Base-by-base conservation (phyloP, 2,113 vertebrate species). In the Mionectes macconnelli region DNA sequence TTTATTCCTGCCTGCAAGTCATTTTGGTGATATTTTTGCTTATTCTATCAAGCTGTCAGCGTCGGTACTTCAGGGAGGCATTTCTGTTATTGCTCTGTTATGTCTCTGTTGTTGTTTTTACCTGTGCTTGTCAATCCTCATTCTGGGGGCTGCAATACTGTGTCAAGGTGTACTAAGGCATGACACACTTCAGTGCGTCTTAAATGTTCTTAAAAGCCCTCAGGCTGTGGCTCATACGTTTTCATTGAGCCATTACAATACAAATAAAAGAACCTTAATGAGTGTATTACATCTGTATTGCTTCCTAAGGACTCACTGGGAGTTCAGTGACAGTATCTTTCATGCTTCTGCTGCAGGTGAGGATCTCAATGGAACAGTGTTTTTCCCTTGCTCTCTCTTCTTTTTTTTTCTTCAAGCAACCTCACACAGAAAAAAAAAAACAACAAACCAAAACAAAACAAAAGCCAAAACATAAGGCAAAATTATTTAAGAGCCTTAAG, bases 191-290 rank as follows among this genome's bases (percentile, higher is more conserved):
- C 84, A 86, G 37, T 88, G 82, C 94, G 73, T 81, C 88, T 95
- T 94, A 84, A 97, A 90, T 94, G 76, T 84, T 86, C 81, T 93
- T 89, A 52, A 74, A 95, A 94, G 30, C 66, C 88, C 87, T 95
- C 40, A 85, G 94, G 85, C 80, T 90, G 78, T 63, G 85, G 82
- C 91, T 96, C 93, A 73, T 92, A 96, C 14, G 2, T 94, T 97
- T 92, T 88, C 93, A 94, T 31, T 97, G 79, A 95, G 93, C 85
- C 87, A 79, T 96, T 95, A 87, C 91, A 95, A 94, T 89, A 79
- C 92, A 97, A 97, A 96, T 86, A 97, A 92, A 90, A 91, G 86
- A 90, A 92, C 69, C 79, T 91, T 97, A 97, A 97, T 96, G 96
- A 96, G 86, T 49, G 56, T 83, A 91, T 91, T 97, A 74, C 87